phyloP scores from a whole-genome alignment of 1,140 invertebrate genomes.

The Polypedilum pembai region DNA sequence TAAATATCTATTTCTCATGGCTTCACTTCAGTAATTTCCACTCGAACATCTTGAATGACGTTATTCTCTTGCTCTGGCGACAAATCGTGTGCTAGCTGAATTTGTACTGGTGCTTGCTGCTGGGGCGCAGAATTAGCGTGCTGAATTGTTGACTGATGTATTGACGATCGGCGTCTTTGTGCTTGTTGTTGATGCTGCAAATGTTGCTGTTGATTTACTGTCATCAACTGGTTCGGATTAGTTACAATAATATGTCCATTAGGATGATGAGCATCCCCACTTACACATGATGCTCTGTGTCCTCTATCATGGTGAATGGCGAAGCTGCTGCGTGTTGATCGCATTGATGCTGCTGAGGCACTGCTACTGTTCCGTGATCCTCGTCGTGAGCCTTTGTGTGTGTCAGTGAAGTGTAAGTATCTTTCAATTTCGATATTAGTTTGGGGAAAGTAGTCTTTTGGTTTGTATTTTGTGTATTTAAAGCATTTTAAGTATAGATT shows the following conservation, averaged over 20 bases:
- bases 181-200: not conserved
- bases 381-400: slow-evolving; percentile 23
- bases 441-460: slow-evolving; percentile 22
- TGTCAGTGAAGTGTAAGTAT: slow-evolving; percentile 28
- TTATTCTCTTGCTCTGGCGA: not conserved
- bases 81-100: not conserved
- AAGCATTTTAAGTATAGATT: not conserved
- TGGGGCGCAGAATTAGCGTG: not conserved
- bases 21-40: slow-evolving; percentile 14
- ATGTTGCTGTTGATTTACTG: slow-evolving; percentile 17
- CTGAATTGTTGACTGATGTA: not conserved
- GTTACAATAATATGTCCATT: slow-evolving; percentile 3
- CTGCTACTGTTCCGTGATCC: slow-evolving; percentile 21
- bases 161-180: not conserved
- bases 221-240: not conserved
- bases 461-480: slow-evolving; percentile 8
- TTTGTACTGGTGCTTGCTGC: not conserved
- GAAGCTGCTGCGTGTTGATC: not conserved
- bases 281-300: not conserved
- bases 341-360: slow-evolving; percentile 22
- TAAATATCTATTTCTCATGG: not conserved
- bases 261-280: not conserved
- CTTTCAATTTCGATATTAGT: slow-evolving; percentile 22
- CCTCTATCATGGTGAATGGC: not conserved
- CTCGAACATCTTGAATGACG: slow-evolving; percentile 21